phyloP scores from a whole-genome alignment of 2,888 invertebrate genomes.

The Phragmatobia fuliginosa region DNA sequence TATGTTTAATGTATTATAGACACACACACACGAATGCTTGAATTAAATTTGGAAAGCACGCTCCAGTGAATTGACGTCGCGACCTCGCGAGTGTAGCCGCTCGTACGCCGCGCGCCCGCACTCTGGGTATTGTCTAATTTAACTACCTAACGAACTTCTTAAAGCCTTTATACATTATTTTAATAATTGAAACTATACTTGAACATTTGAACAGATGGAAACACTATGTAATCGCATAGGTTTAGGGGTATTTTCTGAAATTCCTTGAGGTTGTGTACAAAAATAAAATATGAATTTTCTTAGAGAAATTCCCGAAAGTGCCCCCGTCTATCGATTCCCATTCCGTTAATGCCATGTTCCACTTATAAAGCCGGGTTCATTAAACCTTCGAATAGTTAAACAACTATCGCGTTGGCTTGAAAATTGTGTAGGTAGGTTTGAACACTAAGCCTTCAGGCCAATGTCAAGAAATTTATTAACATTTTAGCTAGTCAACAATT shows the following conservation, averaged over 20 bases:
- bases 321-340: slow-evolving; percentile 35
- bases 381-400: slow-evolving; percentile 22
- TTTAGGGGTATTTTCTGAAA: slow-evolving; percentile 56
- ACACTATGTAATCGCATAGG: slow-evolving; percentile 18
- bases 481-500: slow-evolving; percentile 32
- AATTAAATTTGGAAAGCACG: slow-evolving; percentile 76
- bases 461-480: slow-evolving; percentile 30
- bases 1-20: slow-evolving; percentile 65
- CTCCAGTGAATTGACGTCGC: slow-evolving; percentile 81
- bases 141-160: slow-evolving; percentile 41
- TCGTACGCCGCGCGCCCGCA: slow-evolving; percentile 51
- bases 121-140: slow-evolving; percentile 40
- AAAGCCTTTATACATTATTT: slow-evolving; percentile 31
- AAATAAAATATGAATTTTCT: slow-evolving; percentile 63
- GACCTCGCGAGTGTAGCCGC: slow-evolving; percentile 62
- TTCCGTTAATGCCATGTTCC: slow-evolving; percentile 14
- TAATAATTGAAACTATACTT: slow-evolving; percentile 20
- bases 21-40: slow-evolving; percentile 75
- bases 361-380: slow-evolving; percentile 14
- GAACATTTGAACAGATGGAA: slow-evolving; percentile 18
- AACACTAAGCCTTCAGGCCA: slow-evolving; percentile 22
- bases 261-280: slow-evolving; percentile 61
- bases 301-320: slow-evolving; percentile 59
- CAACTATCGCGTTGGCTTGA: slow-evolving; percentile 18
- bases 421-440: slow-evolving; percentile 20